Conservation (phyloP, 2,113 vertebrate genomes). For the Marcusenius ussheri region DNA sequence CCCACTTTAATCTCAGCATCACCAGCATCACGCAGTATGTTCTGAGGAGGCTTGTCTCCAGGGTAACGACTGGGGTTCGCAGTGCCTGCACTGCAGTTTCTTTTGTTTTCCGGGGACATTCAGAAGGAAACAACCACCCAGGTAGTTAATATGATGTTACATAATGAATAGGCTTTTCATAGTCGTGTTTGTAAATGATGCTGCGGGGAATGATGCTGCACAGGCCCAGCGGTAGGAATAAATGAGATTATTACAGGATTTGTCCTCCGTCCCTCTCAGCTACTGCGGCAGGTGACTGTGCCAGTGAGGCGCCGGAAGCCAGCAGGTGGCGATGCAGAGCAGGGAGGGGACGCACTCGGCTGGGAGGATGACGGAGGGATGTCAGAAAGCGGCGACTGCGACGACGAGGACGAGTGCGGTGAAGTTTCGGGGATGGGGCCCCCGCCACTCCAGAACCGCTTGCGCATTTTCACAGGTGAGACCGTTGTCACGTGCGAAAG, state of each 20-base stretch:
- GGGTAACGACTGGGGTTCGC: not conserved
- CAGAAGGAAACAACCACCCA: not conserved
- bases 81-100: not conserved
- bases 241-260: not conserved
- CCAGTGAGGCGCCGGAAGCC: constrained; percentile 59
- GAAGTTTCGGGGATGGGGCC: constrained; percentile 61
- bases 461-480: constrained; percentile 65
- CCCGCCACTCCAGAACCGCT: constrained; percentile 55
- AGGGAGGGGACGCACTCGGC: constrained; percentile 32
- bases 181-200: not conserved
- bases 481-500: not conserved
- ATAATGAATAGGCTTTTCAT: not conserved
- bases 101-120: not conserved
- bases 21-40: not conserved
- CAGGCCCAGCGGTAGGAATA: not conserved
- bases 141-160: not conserved
- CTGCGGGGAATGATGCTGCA: not conserved
- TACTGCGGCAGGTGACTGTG: constrained; percentile 57
- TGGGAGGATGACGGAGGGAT: constrained; percentile 53
- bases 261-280: constrained; percentile 41
- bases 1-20: not conserved
- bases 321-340: constrained; percentile 32
- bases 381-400: constrained; percentile 63
- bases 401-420: constrained; percentile 65
- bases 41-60: not conserved